A percentile compares a stretch with the other conserved stretches of the same genome.
Conservation (phyloP, 2,113 vertebrate genomes). For the Oryzias javanicus region DNA sequence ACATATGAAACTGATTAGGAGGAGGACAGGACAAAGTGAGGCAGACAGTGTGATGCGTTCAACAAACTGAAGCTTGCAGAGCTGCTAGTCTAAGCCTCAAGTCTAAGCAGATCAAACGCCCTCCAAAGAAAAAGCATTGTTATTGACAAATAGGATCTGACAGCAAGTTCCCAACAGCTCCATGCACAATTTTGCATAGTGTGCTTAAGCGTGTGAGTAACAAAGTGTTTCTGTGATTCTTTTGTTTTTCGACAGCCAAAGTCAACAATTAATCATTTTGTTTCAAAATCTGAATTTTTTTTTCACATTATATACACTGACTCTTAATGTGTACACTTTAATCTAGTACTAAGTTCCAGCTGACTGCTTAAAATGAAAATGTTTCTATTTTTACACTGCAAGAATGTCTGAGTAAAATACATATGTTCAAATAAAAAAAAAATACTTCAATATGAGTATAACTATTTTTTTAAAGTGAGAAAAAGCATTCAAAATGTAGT, state of each 20-base stretch:
- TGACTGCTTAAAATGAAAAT: neutral
- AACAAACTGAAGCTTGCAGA: conserved; percentile 29
- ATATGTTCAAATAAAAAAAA: conserved; percentile 52
- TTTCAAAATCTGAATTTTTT: neutral
- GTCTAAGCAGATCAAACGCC: conserved; percentile 59
- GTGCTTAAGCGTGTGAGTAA: conserved; percentile 9
- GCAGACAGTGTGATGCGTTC: neutral
- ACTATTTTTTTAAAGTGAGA: too few species aligned
- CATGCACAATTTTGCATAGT: conserved; percentile 11
- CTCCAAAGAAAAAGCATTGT: conserved; percentile 48
- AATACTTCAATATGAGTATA: conserved; percentile 32
- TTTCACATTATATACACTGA: neutral
- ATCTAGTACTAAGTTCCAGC: neutral
- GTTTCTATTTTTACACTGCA: conserved; percentile 1
- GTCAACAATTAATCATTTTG: conserved; percentile 12
- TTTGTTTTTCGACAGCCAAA: conserved; percentile 22
- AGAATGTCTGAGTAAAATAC: conserved; percentile 43
- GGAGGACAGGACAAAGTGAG: neutral
- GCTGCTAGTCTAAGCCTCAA: conserved; percentile 46
- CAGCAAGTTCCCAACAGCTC: conserved; percentile 52
- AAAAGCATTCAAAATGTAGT: too few species aligned
- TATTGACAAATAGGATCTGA: conserved; percentile 62
- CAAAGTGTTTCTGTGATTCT: conserved; percentile 9
- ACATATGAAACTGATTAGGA: neutral
- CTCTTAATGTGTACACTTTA: neutral